These are phyloP conservation scores for Enteromius fasciolatus DNA, from an alignment of 2,797 vertebrate species.

Conservation along the genomic window DNA sequence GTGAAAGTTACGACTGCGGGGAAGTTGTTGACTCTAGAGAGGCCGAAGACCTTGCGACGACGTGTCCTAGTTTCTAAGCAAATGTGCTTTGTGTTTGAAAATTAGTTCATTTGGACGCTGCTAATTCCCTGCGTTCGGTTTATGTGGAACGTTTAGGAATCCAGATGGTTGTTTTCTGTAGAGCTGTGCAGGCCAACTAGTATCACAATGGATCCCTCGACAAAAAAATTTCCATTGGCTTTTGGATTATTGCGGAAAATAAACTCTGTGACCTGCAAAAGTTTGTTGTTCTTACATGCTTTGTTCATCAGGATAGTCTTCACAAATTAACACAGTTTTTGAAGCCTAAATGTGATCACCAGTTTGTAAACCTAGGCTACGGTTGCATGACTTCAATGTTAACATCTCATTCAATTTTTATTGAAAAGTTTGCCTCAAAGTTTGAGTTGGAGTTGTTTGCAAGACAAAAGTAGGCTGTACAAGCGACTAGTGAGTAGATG, in stretches of 20 bases:
- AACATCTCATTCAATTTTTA: not conserved
- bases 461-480: not conserved
- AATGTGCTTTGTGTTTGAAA: constrained; percentile 13
- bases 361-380: not conserved
- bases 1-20: not conserved
- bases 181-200: not conserved
- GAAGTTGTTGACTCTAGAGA: constrained; percentile 9
- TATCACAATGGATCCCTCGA: not conserved
- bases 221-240: not conserved
- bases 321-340: not conserved
- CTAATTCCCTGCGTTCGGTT: not conserved
- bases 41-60: not conserved
- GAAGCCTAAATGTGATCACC: not conserved
- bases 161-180: not conserved
- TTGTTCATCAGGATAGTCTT: not conserved
- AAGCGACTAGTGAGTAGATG: not conserved
- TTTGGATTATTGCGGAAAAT: not conserved
- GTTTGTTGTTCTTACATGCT: not conserved
- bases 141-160: not conserved
- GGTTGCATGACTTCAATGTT: not conserved
- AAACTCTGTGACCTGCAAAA: too few species aligned
- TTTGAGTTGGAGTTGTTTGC: not conserved
- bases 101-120: not conserved
- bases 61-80: constrained; percentile 4
- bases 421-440: not conserved